These are phyloP conservation scores for Drosophila mayaguana DNA, from an alignment of 2,888 invertebrate genomes.

Conservation along the genomic window DNA sequence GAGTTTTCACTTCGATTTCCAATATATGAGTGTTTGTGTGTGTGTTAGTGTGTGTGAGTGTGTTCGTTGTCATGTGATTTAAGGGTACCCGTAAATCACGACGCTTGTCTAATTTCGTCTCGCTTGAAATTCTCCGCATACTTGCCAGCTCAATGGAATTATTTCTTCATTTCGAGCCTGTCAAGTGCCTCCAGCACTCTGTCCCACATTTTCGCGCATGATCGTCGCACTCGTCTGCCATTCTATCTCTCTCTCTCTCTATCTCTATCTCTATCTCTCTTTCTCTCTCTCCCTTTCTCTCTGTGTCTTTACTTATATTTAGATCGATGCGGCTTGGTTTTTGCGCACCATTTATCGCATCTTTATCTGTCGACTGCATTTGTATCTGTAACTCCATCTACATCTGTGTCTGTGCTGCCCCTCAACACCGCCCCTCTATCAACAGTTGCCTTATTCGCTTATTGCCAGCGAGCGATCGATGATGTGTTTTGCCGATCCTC, in stretches of 20 bases:
- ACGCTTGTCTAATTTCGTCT: conserved; percentile 84
- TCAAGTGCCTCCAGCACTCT: conserved; percentile 73
- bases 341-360: conserved; percentile 41
- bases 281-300: background rate
- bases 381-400: conserved; percentile 28
- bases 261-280: conserved; percentile 25
- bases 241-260: conserved; percentile 6
- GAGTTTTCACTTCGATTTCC: conserved; percentile 71
- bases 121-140: conserved; percentile 82
- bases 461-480: conserved; percentile 21
- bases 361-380: conserved; percentile 31
- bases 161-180: conserved; percentile 65
- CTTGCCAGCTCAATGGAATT: conserved; percentile 83
- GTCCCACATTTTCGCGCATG: conserved; percentile 60
- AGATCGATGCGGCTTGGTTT: conserved; percentile 27
- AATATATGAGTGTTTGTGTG: conserved; percentile 40
- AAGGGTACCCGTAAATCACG: conserved; percentile 85
- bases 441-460: conserved; percentile 24
- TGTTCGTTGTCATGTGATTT: conserved; percentile 74
- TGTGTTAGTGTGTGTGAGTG: conserved; percentile 21
- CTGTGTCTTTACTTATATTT: background rate
- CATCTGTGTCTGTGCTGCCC: conserved; percentile 15
- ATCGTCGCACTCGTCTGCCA: conserved; percentile 10
- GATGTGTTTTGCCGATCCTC: conserved; percentile 62
- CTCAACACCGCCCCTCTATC: conserved; percentile 19